These are phyloP conservation scores for Pecten maximus DNA, from an alignment of 2,888 invertebrate genomes.

Conservation along the genomic window DNA sequence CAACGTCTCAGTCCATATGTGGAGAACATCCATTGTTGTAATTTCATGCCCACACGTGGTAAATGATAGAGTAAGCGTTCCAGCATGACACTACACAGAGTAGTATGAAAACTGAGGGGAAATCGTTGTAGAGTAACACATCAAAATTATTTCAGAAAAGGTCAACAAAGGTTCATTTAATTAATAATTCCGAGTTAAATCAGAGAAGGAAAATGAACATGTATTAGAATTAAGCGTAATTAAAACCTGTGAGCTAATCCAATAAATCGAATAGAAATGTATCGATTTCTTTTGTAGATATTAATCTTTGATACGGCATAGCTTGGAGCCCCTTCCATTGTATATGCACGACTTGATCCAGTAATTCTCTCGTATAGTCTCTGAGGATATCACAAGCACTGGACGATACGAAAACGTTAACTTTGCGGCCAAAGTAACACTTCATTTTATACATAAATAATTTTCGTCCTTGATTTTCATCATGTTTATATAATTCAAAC, in stretches of 20 bases:
- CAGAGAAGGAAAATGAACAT: background rate
- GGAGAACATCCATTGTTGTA: too few species aligned
- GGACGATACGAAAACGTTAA: background rate
- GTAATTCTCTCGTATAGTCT: background rate
- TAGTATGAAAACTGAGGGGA: background rate
- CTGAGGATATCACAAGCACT: background rate
- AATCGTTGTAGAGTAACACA: too few species aligned
- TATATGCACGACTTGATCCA: background rate
- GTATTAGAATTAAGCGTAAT: background rate
- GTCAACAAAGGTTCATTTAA: background rate
- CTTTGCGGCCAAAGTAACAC: background rate
- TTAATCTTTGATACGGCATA: background rate
- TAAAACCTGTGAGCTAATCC: background rate
- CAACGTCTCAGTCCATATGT: too few species aligned
- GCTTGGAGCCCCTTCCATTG: background rate
- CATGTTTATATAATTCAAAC: background rate
- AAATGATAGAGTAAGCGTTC: background rate
- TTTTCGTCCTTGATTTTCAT: background rate
- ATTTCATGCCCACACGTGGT: too few species aligned
- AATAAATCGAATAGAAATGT: background rate
- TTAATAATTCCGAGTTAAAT: background rate
- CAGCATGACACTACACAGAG: background rate
- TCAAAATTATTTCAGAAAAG: background rate
- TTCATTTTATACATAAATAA: background rate
- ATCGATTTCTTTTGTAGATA: slow-evolving; percentile 23